These are phyloP conservation scores for Anolis sagrei DNA, from an alignment of 2,113 vertebrate species.

Conservation along the genomic window DNA sequence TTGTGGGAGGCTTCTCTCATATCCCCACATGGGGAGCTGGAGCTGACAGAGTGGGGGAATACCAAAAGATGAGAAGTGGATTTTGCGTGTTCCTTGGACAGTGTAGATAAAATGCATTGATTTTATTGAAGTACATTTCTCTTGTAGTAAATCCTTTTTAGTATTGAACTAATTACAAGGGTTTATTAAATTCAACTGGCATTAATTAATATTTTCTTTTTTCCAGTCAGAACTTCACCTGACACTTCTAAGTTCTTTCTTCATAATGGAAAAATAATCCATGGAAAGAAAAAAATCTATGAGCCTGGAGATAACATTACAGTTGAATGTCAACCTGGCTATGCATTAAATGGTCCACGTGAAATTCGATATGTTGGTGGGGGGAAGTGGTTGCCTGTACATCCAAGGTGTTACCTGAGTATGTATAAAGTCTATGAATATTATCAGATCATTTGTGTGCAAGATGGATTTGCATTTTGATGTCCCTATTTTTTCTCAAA, in stretches of 20 bases:
- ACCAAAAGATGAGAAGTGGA: too few relatives aligned
- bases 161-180: background rate
- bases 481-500: background rate
- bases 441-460: background rate
- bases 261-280: background rate
- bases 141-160: background rate
- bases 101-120: too few relatives aligned
- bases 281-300: background rate
- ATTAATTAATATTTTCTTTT: background rate
- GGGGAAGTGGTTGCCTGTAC: background rate
- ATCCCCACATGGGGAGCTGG: too few relatives aligned
- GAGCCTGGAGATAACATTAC: conserved; percentile 6
- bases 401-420: background rate
- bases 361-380: conserved; percentile 11
- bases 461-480: background rate
- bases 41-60: too few relatives aligned
- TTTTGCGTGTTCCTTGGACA: too few relatives aligned
- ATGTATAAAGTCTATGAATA: background rate
- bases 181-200: background rate
- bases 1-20: too few relatives aligned
- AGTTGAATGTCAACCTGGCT: background rate
- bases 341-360: background rate
- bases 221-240: conserved; percentile 3
- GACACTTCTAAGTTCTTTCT: background rate
- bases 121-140: background rate